Conservation (phyloP, 2,888 invertebrate species). For the Thecophora atra region DNA sequence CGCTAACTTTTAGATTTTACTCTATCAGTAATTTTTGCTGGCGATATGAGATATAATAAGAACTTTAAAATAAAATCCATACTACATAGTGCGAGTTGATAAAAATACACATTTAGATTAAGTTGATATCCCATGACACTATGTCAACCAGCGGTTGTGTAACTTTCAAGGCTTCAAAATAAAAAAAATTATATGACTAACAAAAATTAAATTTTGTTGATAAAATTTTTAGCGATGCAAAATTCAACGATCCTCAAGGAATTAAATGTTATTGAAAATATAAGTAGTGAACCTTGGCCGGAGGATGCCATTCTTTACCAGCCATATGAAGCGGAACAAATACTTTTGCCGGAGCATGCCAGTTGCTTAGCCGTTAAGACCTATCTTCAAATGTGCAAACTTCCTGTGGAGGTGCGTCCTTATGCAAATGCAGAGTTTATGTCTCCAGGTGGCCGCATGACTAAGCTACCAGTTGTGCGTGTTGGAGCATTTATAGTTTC, state of each 20-base stretch:
- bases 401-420: constrained; percentile 83
- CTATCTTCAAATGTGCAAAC: constrained; percentile 89
- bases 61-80: too few species aligned
- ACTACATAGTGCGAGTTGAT: too few species aligned
- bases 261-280: constrained; percentile 57
- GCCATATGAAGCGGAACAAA: constrained; percentile 93
- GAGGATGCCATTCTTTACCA: constrained; percentile 86
- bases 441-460: constrained; percentile 85
- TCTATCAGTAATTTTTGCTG: too few species aligned
- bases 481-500: constrained; percentile 89
- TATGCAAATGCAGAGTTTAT: constrained; percentile 94
- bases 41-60: too few species aligned
- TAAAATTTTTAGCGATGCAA: constrained; percentile 46
- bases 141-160: neutral
- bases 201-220: constrained; percentile 22
- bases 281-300: constrained; percentile 91
- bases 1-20: too few species aligned
- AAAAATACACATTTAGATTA: too few species aligned
- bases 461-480: constrained; percentile 87
- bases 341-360: constrained; percentile 91
- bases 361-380: constrained; percentile 93
- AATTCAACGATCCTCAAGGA: constrained; percentile 56
- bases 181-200: constrained; percentile 24
- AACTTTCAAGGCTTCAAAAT: neutral
- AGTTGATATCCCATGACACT: too few species aligned